A percentile compares a stretch with the other conserved stretches of the same genome.
Evolutionary conservation across 2,888 invertebrate species (phyloP).

Genomic region (Dexiosoma caninum): DNA sequence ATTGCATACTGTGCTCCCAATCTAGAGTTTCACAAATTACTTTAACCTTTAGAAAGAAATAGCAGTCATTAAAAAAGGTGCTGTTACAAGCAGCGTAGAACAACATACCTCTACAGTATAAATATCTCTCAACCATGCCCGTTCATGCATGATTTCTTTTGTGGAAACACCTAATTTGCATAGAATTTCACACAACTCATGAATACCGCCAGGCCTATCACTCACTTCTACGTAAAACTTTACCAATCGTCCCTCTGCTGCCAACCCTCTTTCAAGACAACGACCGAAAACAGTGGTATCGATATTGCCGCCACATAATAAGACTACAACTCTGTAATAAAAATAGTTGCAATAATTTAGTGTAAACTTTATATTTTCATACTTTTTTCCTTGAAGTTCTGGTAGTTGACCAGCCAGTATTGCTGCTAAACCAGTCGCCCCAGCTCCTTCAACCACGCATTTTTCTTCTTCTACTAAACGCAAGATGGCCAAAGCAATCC

Average conservation of each 20-base stretch:
- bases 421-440: conserved; percentile 91
- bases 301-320: conserved; percentile 93
- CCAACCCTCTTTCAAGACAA: conserved; percentile 91
- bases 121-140: conserved; percentile 96
- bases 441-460: conserved; percentile 94
- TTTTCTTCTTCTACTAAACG: conserved; percentile 90
- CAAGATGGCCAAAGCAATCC: conserved; percentile 89
- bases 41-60: conserved; percentile 83
- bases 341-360: neutral
- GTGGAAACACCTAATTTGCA: conserved; percentile 90
- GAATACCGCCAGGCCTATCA: conserved; percentile 91
- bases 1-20: conserved; percentile 84
- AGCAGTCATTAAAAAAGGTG: no score
- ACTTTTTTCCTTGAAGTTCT: conserved; percentile 90
- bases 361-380: neutral
- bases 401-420: conserved; percentile 88
- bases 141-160: conserved; percentile 96
- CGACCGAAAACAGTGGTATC: conserved; percentile 93
- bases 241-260: conserved; percentile 88
- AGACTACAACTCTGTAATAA: conserved; percentile 85
- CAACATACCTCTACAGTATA: conserved; percentile 85
- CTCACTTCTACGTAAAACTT: conserved; percentile 88
- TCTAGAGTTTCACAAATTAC: conserved; percentile 94
- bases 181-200: conserved; percentile 88
- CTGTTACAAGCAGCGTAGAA: neutral